phyloP scores from a whole-genome alignment of 2,113 vertebrate species.

The Columba livia region DNA sequence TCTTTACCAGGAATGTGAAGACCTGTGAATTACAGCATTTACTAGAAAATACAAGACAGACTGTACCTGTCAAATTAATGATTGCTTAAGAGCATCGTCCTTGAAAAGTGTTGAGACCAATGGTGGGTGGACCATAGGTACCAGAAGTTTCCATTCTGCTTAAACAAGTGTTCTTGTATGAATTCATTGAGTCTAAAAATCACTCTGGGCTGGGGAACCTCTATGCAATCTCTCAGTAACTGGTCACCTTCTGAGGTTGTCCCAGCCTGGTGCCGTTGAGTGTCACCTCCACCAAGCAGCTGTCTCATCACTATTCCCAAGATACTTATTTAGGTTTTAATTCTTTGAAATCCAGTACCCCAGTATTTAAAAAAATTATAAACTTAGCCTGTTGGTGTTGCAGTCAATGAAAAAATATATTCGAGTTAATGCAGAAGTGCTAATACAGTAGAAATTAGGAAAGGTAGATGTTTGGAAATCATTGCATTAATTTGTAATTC shows the following conservation, averaged over 20 bases:
- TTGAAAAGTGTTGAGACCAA: neutral
- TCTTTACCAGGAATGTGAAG: neutral
- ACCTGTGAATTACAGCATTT: neutral
- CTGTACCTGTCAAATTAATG: neutral
- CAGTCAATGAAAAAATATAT: neutral
- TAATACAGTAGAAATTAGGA: neutral
- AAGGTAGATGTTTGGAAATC: neutral
- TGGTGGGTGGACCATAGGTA: neutral
- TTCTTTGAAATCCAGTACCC: neutral
- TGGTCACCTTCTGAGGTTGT: neutral
- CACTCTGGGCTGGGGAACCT: neutral
- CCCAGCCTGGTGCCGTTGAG: neutral
- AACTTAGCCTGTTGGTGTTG: neutral
- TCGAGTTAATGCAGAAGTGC: neutral
- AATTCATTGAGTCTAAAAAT: neutral
- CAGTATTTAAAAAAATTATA: neutral
- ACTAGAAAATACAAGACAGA: neutral
- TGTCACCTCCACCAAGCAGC: neutral
- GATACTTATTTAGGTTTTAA: neutral
- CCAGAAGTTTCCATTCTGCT: neutral
- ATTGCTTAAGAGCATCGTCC: neutral
- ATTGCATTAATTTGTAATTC: neutral
- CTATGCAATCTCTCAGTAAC: neutral
- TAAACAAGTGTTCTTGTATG: neutral
- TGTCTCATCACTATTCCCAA: neutral